Base-by-base conservation (phyloP, 1,140 invertebrate species). In the Coptotermes formosanus region DNA sequence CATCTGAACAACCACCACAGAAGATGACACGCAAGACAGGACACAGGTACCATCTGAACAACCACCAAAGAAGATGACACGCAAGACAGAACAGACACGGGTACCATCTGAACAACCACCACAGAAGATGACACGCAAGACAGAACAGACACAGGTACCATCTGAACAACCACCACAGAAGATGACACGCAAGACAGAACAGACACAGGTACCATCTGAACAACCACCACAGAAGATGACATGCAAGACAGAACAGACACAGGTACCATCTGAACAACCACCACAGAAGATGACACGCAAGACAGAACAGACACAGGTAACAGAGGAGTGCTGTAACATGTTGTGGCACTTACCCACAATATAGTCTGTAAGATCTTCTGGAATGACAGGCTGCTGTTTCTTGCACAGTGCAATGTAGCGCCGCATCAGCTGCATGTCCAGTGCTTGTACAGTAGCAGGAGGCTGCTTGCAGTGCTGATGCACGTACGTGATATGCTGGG, bases 401-500 rank as follows among this genome's bases (percentile, higher is more conserved):
- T 98, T 98, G 90, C 98, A 99, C 38, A 99, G 92, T 82, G 96
- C 94, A 86, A 99, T 96, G 91, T 99, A 99, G 86, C 96, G 95
- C 85, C 98, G 94, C 94, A 99, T 97, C 0, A 99, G 93, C 87
- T 95, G 95, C 98, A 99, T 99, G 89, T 98, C 95, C 48, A 99
- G 92, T 23, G 97, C 95, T 88, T 95, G 93, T 55, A 95, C 91
- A 82, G 94, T 92, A 1, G 93, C 93, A 1, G 96, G 96, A 45
- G 98, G 98, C 91, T 99, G 97, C 86, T 94, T 92, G 88, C 95
- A 96, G 91, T 99, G 95, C 90, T 97, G 96, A 91, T 99, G 99
- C 30, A 99, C 99, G 90, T 98, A 99, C 7, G 99, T 98, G 82
- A 99, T 99, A 90, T 99, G 98, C 90, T 98, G 95, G 82, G 99